Evolutionary conservation across 2,888 invertebrate genomes (phyloP), one percentile per base, ranked within the genome.

Genomic region (Mesorhabditis spiculigera): DNA sequence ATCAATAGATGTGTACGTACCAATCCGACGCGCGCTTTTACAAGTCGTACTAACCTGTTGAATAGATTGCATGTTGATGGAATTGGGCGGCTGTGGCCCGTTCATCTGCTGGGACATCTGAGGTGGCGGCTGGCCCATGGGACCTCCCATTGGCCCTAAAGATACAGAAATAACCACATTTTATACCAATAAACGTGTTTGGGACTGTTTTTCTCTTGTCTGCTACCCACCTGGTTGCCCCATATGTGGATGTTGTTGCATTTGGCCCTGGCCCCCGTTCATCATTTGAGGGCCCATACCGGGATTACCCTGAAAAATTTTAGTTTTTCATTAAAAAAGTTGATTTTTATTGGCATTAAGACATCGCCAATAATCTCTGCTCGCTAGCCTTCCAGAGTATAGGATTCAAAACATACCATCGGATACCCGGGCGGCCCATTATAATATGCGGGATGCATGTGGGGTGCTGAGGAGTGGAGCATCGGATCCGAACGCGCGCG

Each of bases 401-500:
- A 50, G 10, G 2, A n/a, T n/a, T n/a, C n/a, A 50, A 13, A 10
- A 50, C 58, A 13, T 10, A 50, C 58, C 58, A 50, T 50, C 58
- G 58, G 58, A 50, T 50, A 50, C 10, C 58, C 58, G 58, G 58
- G 58, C n/a, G 58, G 58, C 8, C 58, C 58, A n/a, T n/a, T n/a
- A n/a, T 50, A 50, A n/a, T 50, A 50, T 10, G 58, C 58, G 10
- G 58, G 58, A 50, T 50, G 58, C 10, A n/a, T 13, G n/a, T 50
- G 58, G n/a, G 58, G 58, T 10, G 58, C 58, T 10, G 58, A 10
- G 10, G 58, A 50, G 58, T 50, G 58, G n/a, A 50, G 58, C 58
- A 50, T 50, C 58, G 58, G 58, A 50, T 50, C 58, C 58, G 58
- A 50, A n/a, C 58, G 58, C 10, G 58, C 58, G n/a, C 58, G 58